These are phyloP conservation scores for Drosophila melanogaster DNA, from an alignment of 1,140 invertebrate species.

Conservation along the genomic window Release_6_plus_ISO1_MT NC_004354.4:21253001-21253500, in stretches of 20 bases:
- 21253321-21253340: slow-evolving; percentile 36
- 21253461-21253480: slow-evolving; percentile 80
- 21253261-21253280: slow-evolving; percentile 70
- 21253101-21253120: too few species aligned
- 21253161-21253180: slow-evolving; percentile 22
- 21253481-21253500: slow-evolving; percentile 79
- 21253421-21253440: slow-evolving; percentile 48
- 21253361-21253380: slow-evolving; percentile 9
- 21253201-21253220: slow-evolving; percentile 22
- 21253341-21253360: slow-evolving; percentile 10
- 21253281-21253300: slow-evolving; percentile 76
- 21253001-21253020: too few species aligned
- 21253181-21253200: slow-evolving; percentile 36
- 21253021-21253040: too few species aligned
- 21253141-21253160: slow-evolving; percentile 18
- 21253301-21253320: slow-evolving; percentile 80
- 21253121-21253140: not conserved
- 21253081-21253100: too few species aligned
- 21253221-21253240: slow-evolving; percentile 2
- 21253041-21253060: too few species aligned
- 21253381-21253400: slow-evolving; percentile 18
- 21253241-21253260: slow-evolving; percentile 1
- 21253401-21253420: slow-evolving; percentile 31
- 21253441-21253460: slow-evolving; percentile 71
- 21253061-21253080: too few species aligned